Evolutionary conservation across 2,797 vertebrate genomes (phyloP), one percentile per base, ranked within the genome.

Genomic region (Acipenser transmontanus): DNA sequence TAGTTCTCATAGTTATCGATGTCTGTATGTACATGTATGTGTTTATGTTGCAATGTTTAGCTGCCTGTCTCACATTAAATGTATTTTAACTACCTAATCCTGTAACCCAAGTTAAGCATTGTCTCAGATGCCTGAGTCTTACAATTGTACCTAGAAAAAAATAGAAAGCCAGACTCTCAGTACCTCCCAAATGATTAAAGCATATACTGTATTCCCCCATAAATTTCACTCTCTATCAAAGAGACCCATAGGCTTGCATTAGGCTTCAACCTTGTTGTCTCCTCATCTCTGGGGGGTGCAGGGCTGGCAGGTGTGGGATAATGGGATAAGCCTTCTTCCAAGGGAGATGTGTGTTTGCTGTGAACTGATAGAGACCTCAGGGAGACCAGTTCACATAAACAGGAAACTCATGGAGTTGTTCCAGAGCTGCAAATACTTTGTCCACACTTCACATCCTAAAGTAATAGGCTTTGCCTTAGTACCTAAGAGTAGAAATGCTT

Each of bases 281-380:
- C 69, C 73, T 76, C 78, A 74, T 76, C 70, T 71, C 70, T 74
- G 71, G 73, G 68, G 76, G 72, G 74, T 73, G 72, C 76, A 78
- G 72, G 74, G 64, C 59, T 69, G 70, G 66, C 62, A 34, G 34
- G 2, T 34, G 34, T 57, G 70, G 57, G 63, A 64, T 77, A 78
- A 78, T 76, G 75, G 76, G 77, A 76, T 70, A 66, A 71, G 63
- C 67, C 66, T 76, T 66, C 62, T 70, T 17, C 68, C 69, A 71
- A 60, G 62, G 66, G 73, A 69, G 61, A 63, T 13, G 56, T 12
- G 51, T 64, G 51, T 64, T 71, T 60, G 47, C 62, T 74, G 72
- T 66, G 68, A 64, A 65, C 67, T 64, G 61, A 71, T 67, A 68
- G 13, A 59, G 68, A 50, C 64, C 70, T 56, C 68, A 57, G 47